Base-by-base conservation (phyloP, 2,113 vertebrate species). In the Anser cygnoides region DNA sequence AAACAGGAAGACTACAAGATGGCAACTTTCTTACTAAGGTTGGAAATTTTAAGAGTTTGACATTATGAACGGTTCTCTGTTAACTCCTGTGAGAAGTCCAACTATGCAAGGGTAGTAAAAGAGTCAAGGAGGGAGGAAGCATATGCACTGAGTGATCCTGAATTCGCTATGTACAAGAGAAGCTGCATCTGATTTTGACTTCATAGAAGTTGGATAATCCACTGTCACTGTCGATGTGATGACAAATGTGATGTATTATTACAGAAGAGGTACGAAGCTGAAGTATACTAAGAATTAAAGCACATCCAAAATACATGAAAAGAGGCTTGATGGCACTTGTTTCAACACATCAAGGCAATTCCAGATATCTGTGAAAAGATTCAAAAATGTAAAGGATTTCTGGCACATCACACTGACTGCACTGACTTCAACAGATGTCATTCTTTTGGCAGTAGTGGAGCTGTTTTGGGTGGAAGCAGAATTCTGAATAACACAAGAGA, bases 271-370 rank as follows among this genome's bases (percentile, higher is more conserved):
- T 49, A 93, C 59, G 44, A 84, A 75, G 70, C 39, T 68, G 84
- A 73, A 87, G 29, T 11, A 52, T 10, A 21, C 29, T 28, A 49
- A 68, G 50, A 68, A 70, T 68, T 2, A 22, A 29, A 91, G 43
- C 28, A 28, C 39, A 72, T 89, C 43, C 4, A 3, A 87, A 84
- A 63, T 43, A 72, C 23, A 33, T 84, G 61, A 87, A 82, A 92
- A 58, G 1, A 5, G 33, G 33, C 89, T 95, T 92, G 62, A 57
- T 89, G 77, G 66, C 70, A 31, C 87, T 93, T 92, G 62, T 78
- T 96, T 91, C 70, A 91, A 93, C 23, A 15, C 76, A 74, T 95
- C 87, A 93, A 92, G 95, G 81, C 81, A 79, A 76, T 81, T 65
- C 58, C 59, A 79, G 87, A 10, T 61, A 92, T 14, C 74, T 93